Evolutionary conservation across 2,888 invertebrate species (phyloP).

Genomic region (Malthinus flaveolus): DNA sequence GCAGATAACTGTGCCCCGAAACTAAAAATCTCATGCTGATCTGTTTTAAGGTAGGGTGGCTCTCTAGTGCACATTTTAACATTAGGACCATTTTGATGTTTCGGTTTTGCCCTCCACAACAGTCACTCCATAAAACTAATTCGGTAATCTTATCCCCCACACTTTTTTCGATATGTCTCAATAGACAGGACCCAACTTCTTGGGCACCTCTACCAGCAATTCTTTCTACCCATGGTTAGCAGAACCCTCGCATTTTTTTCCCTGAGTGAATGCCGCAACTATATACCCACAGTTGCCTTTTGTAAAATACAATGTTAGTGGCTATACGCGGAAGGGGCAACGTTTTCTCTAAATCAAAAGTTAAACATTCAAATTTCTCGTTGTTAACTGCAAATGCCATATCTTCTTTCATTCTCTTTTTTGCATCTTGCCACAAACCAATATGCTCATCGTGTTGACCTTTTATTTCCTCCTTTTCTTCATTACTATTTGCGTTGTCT

Average conservation of each 20-base stretch:
- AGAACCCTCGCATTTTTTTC: constrained; percentile 17
- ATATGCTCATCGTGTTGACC: background rate
- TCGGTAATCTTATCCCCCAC: constrained; percentile 14
- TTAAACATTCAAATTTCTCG: constrained; percentile 20
- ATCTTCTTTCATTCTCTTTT: constrained; percentile 20
- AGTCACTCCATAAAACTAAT: constrained; percentile 33
- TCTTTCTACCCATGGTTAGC: constrained; percentile 37
- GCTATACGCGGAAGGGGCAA: constrained; percentile 36
- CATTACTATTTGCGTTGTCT: constrained; percentile 2
- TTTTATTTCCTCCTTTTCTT: background rate
- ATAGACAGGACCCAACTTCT: constrained; percentile 35
- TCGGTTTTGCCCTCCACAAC: constrained; percentile 34
- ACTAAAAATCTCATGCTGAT: background rate
- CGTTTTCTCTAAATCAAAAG: constrained; percentile 38
- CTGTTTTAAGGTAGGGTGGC: background rate
- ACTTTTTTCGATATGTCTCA: constrained; percentile 27
- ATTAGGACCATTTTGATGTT: constrained; percentile 34
- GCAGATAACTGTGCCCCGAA: constrained; percentile 4
- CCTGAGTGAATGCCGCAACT: constrained; percentile 34
- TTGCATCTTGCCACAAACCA: constrained; percentile 7
- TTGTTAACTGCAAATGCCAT: constrained; percentile 9
- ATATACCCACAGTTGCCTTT: constrained; percentile 40
- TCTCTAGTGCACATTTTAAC: constrained; percentile 14
- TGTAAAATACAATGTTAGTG: constrained; percentile 37
- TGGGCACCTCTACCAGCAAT: constrained; percentile 37